A percentile compares a stretch with the other conserved stretches of the same genome.
phyloP scores from a whole-genome alignment of 1,140 invertebrate species.

The Octopus sinensis region DNA sequence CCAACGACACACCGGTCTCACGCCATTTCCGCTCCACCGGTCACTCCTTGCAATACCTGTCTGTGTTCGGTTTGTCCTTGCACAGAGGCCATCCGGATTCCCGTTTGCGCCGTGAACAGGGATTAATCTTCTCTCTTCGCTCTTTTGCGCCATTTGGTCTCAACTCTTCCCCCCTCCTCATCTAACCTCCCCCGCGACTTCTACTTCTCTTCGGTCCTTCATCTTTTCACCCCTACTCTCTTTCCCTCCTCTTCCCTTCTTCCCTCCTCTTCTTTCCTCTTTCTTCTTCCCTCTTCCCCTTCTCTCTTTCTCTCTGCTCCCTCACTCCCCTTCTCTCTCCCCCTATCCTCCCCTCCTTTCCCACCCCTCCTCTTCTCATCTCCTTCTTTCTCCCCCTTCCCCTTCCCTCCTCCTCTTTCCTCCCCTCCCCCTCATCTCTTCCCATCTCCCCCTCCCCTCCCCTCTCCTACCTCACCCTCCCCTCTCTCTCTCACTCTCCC shows the following conservation, averaged over 20 bases:
- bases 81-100: too few relatives aligned
- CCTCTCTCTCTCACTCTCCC: slow-evolving; percentile 10
- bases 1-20: too few relatives aligned
- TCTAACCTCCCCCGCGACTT: too few relatives aligned
- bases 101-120: too few relatives aligned
- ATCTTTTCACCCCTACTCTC: background rate
- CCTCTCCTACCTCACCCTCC: slow-evolving; percentile 3
- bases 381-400: background rate
- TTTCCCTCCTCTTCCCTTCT: background rate
- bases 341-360: background rate
- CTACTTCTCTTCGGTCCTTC: too few relatives aligned
- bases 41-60: too few relatives aligned
- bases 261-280: background rate
- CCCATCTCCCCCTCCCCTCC: background rate
- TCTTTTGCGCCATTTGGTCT: background rate
- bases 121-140: background rate
- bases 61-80: too few relatives aligned
- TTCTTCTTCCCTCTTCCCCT: background rate
- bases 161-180: too few relatives aligned
- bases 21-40: too few relatives aligned
- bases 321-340: background rate
- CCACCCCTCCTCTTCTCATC: background rate
- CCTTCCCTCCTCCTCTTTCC: background rate
- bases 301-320: background rate
- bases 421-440: background rate